Evolutionary conservation across 30 jellyfish, hydroid and myxozoan genomes (phyloP).

Genomic region (Aurelia sp.): DNA sequence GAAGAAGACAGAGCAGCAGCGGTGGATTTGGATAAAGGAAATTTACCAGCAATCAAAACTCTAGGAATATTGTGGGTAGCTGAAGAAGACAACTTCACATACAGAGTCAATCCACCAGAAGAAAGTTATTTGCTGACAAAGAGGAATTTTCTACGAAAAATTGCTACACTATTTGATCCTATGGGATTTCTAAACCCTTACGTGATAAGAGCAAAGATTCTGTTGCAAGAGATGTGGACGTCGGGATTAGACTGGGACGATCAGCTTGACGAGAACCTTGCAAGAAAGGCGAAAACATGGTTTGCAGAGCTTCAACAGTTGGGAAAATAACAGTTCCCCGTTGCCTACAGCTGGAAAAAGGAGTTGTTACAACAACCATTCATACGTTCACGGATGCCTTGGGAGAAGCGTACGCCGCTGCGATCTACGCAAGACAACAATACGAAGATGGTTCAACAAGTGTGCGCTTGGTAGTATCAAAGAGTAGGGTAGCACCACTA

Average conservation of each 20-base stretch:
- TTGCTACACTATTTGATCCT: constrained; percentile 46
- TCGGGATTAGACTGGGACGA: constrained; percentile 38
- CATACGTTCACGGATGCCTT: constrained; percentile 38
- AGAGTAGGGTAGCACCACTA: constrained; percentile 39
- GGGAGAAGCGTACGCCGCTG: constrained; percentile 38
- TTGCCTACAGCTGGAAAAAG: neutral
- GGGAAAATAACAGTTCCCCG: constrained; percentile 10
- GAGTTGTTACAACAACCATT: neutral
- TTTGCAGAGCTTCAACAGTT: constrained; percentile 22
- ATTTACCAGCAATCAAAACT: constrained; percentile 7
- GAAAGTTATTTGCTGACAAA: neutral
- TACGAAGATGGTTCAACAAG: constrained; percentile 18
- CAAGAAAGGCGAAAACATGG: constrained; percentile 9
- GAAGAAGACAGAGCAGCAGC: constrained; percentile 28
- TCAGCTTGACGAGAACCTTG: neutral
- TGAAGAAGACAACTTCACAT: constrained; percentile 4
- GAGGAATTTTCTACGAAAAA: constrained; percentile 17
- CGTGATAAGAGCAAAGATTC: constrained; percentile 12
- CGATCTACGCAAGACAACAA: constrained; percentile 6
- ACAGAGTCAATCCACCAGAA: neutral
- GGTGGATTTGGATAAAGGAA: constrained; percentile 12
- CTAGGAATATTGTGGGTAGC: neutral
- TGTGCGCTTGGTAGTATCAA: constrained; percentile 2
- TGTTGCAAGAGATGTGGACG: constrained; percentile 28
- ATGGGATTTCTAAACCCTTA: constrained; percentile 34